phyloP scores from a whole-genome alignment of 2,113 vertebrate species.

The Chionis minor region DNA sequence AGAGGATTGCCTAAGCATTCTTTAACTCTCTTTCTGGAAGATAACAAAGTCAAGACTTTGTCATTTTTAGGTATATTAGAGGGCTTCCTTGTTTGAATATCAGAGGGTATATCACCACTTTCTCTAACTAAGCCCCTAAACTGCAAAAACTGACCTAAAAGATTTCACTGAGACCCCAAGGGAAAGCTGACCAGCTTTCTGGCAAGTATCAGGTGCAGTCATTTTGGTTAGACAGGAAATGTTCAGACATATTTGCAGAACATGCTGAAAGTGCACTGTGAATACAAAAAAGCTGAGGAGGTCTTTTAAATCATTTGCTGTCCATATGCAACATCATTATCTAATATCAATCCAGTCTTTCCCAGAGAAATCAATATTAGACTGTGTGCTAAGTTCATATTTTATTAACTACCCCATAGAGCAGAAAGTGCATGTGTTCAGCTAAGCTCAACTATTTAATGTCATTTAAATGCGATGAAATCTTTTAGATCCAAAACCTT shows the following conservation, averaged over 20 bases:
- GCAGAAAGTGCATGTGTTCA: slow-evolving; percentile 10
- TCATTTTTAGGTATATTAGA: background rate
- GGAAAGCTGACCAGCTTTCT: background rate
- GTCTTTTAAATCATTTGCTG: slow-evolving; percentile 41
- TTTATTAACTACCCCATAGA: slow-evolving; percentile 53
- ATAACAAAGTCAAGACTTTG: background rate
- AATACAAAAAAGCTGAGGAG: slow-evolving; percentile 26
- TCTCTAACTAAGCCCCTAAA: background rate
- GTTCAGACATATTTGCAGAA: background rate
- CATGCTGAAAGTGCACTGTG: background rate
- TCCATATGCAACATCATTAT: slow-evolving; percentile 48
- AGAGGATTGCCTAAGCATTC: background rate
- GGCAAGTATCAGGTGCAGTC: background rate
- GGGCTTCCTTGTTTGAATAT: background rate
- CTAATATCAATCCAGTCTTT: slow-evolving; percentile 22
- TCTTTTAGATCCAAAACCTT: background rate
- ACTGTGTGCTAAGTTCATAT: slow-evolving; percentile 24
- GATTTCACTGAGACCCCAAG: background rate
- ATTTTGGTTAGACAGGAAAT: background rate
- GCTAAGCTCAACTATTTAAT: slow-evolving; percentile 11
- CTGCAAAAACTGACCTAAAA: background rate
- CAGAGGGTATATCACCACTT: background rate
- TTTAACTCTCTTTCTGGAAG: background rate
- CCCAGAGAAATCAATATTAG: slow-evolving; percentile 58
- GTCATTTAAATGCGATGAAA: slow-evolving; percentile 23